Percentiles rank a stretch among this genome's conserved stretches.
Evolutionary conservation across 2,888 invertebrate genomes (phyloP).

Genomic region (Pseudolycoriella hygida): DNA sequence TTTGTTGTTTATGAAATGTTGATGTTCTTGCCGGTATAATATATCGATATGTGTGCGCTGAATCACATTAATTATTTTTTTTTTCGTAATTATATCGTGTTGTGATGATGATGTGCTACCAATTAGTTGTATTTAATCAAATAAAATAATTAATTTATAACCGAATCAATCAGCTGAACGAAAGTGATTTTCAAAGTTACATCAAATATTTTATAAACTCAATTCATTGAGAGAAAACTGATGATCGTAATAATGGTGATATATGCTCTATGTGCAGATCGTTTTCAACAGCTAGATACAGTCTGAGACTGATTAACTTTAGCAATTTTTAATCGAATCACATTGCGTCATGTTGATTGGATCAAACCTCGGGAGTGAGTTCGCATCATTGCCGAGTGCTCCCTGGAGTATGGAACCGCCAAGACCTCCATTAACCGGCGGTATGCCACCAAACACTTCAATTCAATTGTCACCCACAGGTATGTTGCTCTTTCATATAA

Average conservation of each 20-base stretch:
- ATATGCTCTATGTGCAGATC: too few relatives aligned
- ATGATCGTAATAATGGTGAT: too few relatives aligned
- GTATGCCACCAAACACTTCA: slow-evolving; percentile 27
- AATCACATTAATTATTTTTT: neutral
- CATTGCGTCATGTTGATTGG: slow-evolving; percentile 20
- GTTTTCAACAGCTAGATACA: neutral
- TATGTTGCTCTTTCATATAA: too few relatives aligned
- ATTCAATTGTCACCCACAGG: slow-evolving; percentile 38
- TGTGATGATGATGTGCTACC: neutral
- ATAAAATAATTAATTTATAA: neutral
- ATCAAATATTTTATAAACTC: neutral
- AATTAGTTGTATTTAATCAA: too few relatives aligned
- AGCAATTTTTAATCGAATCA: neutral
- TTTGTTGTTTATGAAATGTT: too few relatives aligned
- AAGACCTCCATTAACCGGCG: slow-evolving; percentile 14
- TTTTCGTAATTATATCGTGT: neutral
- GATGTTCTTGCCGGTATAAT: too few relatives aligned
- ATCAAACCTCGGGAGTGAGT: slow-evolving; percentile 19
- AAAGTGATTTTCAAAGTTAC: neutral
- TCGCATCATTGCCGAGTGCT: slow-evolving; percentile 18
- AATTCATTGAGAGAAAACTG: too few relatives aligned
- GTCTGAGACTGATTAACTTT: neutral
- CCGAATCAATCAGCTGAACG: neutral
- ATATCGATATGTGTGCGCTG: too few relatives aligned
- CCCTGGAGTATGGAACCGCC: slow-evolving; percentile 20